A percentile compares a stretch with the other conserved stretches of the same genome.
Evolutionary conservation across 2,888 invertebrate genomes (phyloP).

Genomic region (Cephus runcator): DNA sequence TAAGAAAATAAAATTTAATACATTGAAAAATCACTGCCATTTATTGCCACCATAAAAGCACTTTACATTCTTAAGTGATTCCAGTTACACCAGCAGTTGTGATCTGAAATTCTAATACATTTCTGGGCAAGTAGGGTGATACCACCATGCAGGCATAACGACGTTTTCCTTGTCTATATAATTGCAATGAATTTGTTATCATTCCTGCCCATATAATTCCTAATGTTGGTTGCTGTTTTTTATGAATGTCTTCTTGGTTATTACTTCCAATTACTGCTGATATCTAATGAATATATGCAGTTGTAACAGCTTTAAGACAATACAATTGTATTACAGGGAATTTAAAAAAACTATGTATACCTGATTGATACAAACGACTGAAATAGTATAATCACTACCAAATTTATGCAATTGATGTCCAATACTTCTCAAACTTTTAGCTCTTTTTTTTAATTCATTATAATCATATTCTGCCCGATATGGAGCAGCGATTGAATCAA

Average conservation of each 20-base stretch:
- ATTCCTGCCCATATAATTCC: conserved; percentile 57
- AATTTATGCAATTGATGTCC: conserved; percentile 70
- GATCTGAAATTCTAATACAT: conserved; percentile 45
- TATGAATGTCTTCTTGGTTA: conserved; percentile 24
- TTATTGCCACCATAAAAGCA: neutral
- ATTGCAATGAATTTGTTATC: conserved; percentile 53
- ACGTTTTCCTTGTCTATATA: conserved; percentile 39
- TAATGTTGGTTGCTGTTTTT: conserved; percentile 47
- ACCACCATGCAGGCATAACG: conserved; percentile 45
- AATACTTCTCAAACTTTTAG: conserved; percentile 70
- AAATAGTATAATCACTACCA: conserved; percentile 68
- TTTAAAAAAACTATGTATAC: conserved; percentile 58
- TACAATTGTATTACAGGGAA: neutral
- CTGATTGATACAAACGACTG: conserved; percentile 79
- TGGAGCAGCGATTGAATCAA: conserved; percentile 81
- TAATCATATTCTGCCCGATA: conserved; percentile 72
- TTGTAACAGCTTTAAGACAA: neutral
- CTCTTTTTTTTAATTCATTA: conserved; percentile 67
- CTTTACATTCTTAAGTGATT: conserved; percentile 18
- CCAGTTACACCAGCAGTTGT: conserved; percentile 44
- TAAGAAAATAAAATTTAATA: conserved; percentile 11
- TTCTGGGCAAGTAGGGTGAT: conserved; percentile 51
- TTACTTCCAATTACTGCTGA: conserved; percentile 38
- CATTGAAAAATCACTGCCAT: neutral
- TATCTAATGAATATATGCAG: conserved; percentile 34